Evolutionary conservation across 2,797 vertebrate genomes (phyloP), one percentile per base, ranked within the genome.

Genomic region (Knipowitschia caucasica): DNA sequence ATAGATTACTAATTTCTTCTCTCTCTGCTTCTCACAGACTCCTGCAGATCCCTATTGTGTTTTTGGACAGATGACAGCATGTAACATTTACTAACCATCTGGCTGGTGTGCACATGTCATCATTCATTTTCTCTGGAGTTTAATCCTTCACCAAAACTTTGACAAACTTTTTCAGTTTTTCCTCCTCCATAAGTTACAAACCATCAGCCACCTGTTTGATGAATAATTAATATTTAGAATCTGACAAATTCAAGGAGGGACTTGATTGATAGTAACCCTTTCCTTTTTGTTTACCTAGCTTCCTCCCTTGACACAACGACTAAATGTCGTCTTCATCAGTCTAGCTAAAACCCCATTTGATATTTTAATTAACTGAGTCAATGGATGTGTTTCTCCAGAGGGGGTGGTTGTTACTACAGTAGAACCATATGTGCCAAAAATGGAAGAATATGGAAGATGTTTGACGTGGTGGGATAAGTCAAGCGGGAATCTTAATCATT

Each of bases 281-380:
- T 56, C 39, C 43, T 21, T 56, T 40, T 26, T 35, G 31, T 43
- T 53, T 34, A 52, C 44, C 40, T 36, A 34, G 27, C 23, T 59
- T 46, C 50, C 51, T 44, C 53, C 36, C 44, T 1, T 6, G 54
- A 64, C 38, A 31, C 38, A 20, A 23, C 18, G 14, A 50, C 21
- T 55, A 44, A 53, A 64, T 55, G 44, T 38, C 4, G 53, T 59
- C 60, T 59, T 45, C 23, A 53, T 78, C 63, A 53, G 52, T 60
- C 59, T 62, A 31, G 55, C 67, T 68, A 46, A 59, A 57, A 73
- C 64, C 64, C 46, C 71, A 69, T 51, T 36, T 51, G 36, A 76
- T 75, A 74, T 84, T 86, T 80, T 86, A 82, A 88, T 86, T 82
- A 89, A 79, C 55, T 40, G 56, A 70, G 46, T 75, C 61, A 71